Base-by-base conservation (phyloP, 1,140 invertebrate genomes). In the Dolichoris vasculosae region DNA sequence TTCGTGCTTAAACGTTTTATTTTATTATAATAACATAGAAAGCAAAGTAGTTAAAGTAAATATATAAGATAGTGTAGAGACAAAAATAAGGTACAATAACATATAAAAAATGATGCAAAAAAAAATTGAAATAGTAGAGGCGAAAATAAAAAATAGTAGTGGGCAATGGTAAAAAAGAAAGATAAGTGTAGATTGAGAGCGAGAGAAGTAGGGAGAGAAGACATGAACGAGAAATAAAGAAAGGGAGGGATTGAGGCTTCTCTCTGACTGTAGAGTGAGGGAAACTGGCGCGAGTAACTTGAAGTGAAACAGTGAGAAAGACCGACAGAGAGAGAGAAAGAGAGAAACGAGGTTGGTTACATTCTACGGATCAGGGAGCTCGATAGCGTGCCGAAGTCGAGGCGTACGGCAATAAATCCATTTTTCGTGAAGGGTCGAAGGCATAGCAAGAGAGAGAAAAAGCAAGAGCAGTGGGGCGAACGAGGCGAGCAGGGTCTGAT, bases 371-470 rank as follows among this genome's bases (percentile, higher is more conserved):
- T 93, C 92, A 93, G 91, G 91, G 93, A 93, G 90, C 91, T 93
- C 91, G 93, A 93, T 93, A 93, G 93, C 93, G 92, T 93, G 93
- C 92, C 92, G 92, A 93, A 93, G 92, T 93, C 92, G 92, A 92
- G 92, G 92, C 91, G 91, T 90, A 92, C 91, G 90, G 92, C 92
- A 93, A 93, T 93, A 93, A 93, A 93, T 93, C 93, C 93, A 93
- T 93, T 93, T 93, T 93, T 93, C 92, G 92, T 93, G 91, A 92
- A 93, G 92, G 92, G 92, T 91, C 89, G 87, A 86, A 59, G 87
- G 75, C 87, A 87, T 78, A 64, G 82, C 77, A 85, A 83, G 75
- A 46, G 69, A 83, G 59, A 81, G 51, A 80, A 80, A 48, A 30
- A 63, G 71, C 80, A 11, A 59, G 30, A 67, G 64, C 75, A 83